These are phyloP conservation scores for Trichogramma evanescens DNA, from an alignment of 2,888 invertebrate genomes.

Conservation along the genomic window DNA sequence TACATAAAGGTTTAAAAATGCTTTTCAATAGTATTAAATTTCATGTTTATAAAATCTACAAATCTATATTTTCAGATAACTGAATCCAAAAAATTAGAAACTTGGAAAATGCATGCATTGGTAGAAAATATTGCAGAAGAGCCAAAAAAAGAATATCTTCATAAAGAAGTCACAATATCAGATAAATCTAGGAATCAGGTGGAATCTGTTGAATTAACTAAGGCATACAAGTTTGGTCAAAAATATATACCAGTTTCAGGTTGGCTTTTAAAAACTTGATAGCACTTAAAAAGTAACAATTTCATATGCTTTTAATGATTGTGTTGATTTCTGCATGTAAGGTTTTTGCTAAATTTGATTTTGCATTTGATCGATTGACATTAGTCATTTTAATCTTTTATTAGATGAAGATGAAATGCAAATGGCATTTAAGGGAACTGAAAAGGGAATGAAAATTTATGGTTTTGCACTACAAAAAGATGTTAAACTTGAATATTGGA, in stretches of 20 bases:
- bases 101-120: conserved; percentile 11
- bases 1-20: conserved; percentile 27
- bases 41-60: neutral
- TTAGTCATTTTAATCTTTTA: neutral
- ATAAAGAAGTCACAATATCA: neutral
- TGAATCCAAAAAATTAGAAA: neutral
- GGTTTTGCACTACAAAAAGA: conserved; percentile 19
- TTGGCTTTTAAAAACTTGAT: neutral
- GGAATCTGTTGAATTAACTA: conserved; percentile 17
- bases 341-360: neutral
- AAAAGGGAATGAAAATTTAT: conserved; percentile 17
- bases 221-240: conserved; percentile 28
- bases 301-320: neutral
- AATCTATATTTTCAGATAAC: neutral
- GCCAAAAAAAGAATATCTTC: too few species aligned
- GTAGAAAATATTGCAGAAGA: too few species aligned
- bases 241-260: conserved; percentile 25
- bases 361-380: neutral
- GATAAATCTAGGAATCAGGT: conserved; percentile 15
- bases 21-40: neutral
- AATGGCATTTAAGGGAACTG: conserved; percentile 14
- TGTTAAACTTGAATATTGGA: conserved; percentile 20
- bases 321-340: neutral
- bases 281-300: neutral
- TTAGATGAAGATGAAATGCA: conserved; percentile 17